These are phyloP conservation scores for Prochilodus magdalenae DNA, from an alignment of 2,113 vertebrate species.

Conservation along the genomic window DNA sequence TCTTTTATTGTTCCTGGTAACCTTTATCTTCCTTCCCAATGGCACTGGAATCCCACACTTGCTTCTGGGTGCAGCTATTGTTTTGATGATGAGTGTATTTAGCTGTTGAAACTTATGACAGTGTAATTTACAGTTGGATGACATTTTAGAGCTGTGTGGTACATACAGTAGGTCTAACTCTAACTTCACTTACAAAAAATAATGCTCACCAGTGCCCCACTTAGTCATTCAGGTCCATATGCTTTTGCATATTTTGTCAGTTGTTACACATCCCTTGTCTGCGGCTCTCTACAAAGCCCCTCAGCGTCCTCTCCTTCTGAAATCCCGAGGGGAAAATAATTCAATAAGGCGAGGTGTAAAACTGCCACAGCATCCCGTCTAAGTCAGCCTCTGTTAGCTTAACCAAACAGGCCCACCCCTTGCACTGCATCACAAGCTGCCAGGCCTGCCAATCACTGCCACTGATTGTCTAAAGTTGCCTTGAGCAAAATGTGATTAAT, in stretches of 20 bases:
- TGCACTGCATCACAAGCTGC: conserved; percentile 11
- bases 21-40: no score
- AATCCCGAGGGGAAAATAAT: conserved; percentile 38
- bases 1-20: no score
- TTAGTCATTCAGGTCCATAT: conserved; percentile 15
- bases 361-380: conserved; percentile 24
- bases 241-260: conserved; percentile 8
- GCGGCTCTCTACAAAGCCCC: background rate
- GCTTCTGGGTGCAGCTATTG: no score
- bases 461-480: conserved; percentile 51
- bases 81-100: no score
- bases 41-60: no score
- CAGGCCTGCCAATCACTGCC: conserved; percentile 54
- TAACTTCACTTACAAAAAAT: background rate
- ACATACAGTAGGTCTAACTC: background rate
- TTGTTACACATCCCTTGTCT: background rate
- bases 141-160: background rate
- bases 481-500: conserved; percentile 65
- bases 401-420: conserved; percentile 36
- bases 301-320: background rate
- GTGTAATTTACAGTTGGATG: no score
- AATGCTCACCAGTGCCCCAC: background rate
- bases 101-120: no score
- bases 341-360: conserved; percentile 21
- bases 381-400: conserved; percentile 40